Evolutionary conservation across 2,888 invertebrate genomes (phyloP).

Genomic region (Poecilobothrus nobilitatus): DNA sequence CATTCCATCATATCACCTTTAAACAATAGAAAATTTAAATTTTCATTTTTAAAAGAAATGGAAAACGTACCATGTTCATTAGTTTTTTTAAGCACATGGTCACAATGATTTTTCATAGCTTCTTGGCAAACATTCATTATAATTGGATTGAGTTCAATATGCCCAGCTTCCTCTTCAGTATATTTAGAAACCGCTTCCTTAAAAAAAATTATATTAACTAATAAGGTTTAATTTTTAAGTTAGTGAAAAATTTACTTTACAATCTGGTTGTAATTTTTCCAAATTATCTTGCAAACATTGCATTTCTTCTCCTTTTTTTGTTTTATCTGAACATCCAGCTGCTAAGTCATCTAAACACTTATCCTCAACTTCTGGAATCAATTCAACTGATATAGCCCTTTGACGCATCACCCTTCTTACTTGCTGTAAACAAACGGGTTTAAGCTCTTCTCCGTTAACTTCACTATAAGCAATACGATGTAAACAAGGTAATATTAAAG

Average conservation of each 20-base stretch:
- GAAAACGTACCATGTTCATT: slow-evolving; percentile 55
- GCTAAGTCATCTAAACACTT: slow-evolving; percentile 81
- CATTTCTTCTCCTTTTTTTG: slow-evolving; percentile 86
- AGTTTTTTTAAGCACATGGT: slow-evolving; percentile 55
- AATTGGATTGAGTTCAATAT: slow-evolving; percentile 81
- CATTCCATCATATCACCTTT: slow-evolving; percentile 83
- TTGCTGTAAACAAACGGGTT: slow-evolving; percentile 56
- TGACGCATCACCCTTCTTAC: slow-evolving; percentile 87
- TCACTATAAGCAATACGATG: slow-evolving; percentile 60
- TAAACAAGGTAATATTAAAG: slow-evolving; percentile 82
- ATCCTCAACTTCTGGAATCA: slow-evolving; percentile 90
- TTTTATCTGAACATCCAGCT: slow-evolving; percentile 70
- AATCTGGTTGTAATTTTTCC: slow-evolving; percentile 58
- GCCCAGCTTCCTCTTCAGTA: slow-evolving; percentile 82
- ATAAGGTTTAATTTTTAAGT: neutral
- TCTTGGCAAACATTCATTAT: slow-evolving; percentile 73
- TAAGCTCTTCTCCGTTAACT: slow-evolving; percentile 46
- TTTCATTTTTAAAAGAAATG: neutral
- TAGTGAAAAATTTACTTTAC: slow-evolving; percentile 49
- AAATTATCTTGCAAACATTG: slow-evolving; percentile 81
- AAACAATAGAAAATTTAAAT: slow-evolving; percentile 12
- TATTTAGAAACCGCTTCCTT: slow-evolving; percentile 62
- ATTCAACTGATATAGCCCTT: slow-evolving; percentile 82
- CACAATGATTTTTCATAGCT: slow-evolving; percentile 70
- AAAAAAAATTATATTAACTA: neutral